Base-by-base conservation (phyloP, 2,113 vertebrate species). In the Pseudorhombus dupliciocellatus region DNA sequence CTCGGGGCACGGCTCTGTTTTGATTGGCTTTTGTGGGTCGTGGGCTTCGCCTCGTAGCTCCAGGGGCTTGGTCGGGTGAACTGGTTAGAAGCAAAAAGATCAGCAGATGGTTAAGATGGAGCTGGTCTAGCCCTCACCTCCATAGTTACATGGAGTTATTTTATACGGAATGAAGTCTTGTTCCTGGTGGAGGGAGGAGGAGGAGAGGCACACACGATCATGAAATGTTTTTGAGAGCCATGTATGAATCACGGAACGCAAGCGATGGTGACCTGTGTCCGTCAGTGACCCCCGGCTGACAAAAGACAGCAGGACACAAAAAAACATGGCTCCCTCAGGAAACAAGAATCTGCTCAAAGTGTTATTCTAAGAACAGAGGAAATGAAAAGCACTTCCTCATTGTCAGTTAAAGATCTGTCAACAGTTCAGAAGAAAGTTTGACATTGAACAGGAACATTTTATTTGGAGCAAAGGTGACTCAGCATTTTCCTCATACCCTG, bases 21-120 rank as follows among this genome's bases (percentile, higher is more conserved):
- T 99, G 90, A 98, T 96, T 84, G 93, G 80, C 91, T 95, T 97
- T 90, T 95, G 94, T 87, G 95, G 72, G 46, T 93, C 77, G 46
- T 93, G 88, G 80, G 90, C 85, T 71, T 97, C 94, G 0, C 77
- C 77, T 25, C 57, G 58, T 2, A 37, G 48, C 20, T 93, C 92
- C 3, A 57, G 50, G 12, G 84, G 30, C 55, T 84, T 89, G 3
- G 56, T 50, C n/a, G 80, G 61, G 22, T 83, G 90, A 77, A 64
- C 87, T 92, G 74, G 4, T 37, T 0, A 48, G 31, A 81, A 2
- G 16, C 18, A 24, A 74, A 48, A 54, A 20, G 11, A 63, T 28
- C 11, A 28, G 2, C 4, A 16, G 42, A 46, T 46, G 42, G n/a
- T n/a, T n/a, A n/a, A n/a, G n/a, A n/a, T n/a, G 16, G 16, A 46